Evolutionary conservation across 2,113 vertebrate genomes (phyloP), one percentile per base, ranked within the genome.

Genomic region (Pholis gunnellus): DNA sequence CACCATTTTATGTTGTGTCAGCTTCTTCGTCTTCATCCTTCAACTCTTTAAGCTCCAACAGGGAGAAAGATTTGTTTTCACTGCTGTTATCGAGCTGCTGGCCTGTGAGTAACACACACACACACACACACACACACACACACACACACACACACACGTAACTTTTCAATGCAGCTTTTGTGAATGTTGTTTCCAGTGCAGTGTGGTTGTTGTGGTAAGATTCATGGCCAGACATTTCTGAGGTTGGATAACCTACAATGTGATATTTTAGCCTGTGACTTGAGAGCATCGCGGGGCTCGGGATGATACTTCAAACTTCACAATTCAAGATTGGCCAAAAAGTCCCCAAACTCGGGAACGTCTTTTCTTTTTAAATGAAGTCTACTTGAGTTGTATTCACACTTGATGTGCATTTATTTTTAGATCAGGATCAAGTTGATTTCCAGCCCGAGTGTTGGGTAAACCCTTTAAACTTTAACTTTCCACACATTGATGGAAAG

Each of bases 1-100:
- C 72, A 97, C 96, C 27, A 96, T 98, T 68, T 94, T 99, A 59
- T 98, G 97, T 83, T 98, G 97, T 6, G 86, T 98, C 70, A 95
- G 96, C 68, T 96, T 99, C 89, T 95, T 99, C 52, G 90, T 97
- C 86, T 99, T 99, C 91, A 90, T 99, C 87, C 96, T 99, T n/a
- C 98, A 99, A 88, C 97, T 99, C 78, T 99, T 99, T 95, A 96
- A 95, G 77, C 95, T 99, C 79, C 97, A 98, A 87, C 97, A 99
- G 94, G 98, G 98, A 34, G 97, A 99, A 89, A 93, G 98, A 91
- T 99, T 99, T 38, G 89, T 98, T 71, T 94, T 99, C 81, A 97
- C 98, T 0, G 96, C 97, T 54, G 22, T 96, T 83, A 96, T 99
- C 84, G 97, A 99, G 93, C 95, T 99, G 22, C 42, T 99, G 90